A percentile compares a stretch with the other conserved stretches of the same genome.
Evolutionary conservation across 2,113 vertebrate genomes (phyloP).

Genomic region (Dinomys branickii): DNA sequence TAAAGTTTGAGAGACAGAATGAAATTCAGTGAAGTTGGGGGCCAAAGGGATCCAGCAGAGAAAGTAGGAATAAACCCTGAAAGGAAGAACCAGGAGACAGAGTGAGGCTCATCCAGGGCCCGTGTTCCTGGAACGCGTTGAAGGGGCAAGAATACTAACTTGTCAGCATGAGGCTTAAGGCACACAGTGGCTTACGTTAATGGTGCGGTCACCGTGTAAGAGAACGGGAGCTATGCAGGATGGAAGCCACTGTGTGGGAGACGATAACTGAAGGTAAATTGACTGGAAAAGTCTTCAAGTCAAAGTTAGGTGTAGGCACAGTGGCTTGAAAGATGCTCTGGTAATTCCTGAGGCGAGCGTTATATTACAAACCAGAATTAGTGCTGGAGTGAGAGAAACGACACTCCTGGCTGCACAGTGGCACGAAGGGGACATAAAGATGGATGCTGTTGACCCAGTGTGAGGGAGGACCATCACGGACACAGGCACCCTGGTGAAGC

Average conservation of each 20-base stretch:
- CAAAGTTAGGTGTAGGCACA: background rate
- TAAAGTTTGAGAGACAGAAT: background rate
- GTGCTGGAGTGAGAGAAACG: background rate
- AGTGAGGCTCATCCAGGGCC: background rate
- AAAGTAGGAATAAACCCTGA: background rate
- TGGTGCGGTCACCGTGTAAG: background rate
- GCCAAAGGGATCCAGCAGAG: background rate
- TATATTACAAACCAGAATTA: background rate
- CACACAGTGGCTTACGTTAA: too few species aligned
- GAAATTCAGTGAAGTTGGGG: background rate
- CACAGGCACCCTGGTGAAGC: fast-evolving
- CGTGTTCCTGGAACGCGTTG: too few species aligned
- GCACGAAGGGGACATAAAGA: fast-evolving
- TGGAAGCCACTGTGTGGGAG: background rate
- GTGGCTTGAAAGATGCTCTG: background rate
- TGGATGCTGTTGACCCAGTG: too few species aligned
- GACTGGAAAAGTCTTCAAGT: background rate
- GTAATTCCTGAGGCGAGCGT: background rate
- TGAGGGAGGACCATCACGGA: fast-evolving
- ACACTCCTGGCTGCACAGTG: background rate
- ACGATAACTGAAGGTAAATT: background rate
- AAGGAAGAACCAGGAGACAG: background rate
- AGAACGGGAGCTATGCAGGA: background rate
- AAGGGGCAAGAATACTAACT: background rate
- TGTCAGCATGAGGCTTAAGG: background rate